Conservation (phyloP, 2,797 vertebrate species). For the Cynopterus sphinx region DNA sequence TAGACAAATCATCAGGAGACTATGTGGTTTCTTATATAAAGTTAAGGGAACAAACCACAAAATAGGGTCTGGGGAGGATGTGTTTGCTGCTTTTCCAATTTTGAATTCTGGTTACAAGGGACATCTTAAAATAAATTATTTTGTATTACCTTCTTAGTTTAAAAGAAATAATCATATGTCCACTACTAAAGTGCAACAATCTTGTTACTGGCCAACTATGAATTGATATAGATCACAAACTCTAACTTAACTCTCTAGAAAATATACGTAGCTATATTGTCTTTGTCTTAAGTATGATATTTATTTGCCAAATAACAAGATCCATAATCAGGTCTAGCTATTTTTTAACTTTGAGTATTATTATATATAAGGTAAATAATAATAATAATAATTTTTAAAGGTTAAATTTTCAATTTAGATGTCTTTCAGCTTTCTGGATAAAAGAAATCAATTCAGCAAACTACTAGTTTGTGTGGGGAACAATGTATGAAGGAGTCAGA, state of each 20-base stretch:
- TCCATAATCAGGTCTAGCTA: not conserved
- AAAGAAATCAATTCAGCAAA: conserved; percentile 53
- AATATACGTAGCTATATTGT: not conserved
- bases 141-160: not conserved
- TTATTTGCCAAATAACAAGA: not conserved
- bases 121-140: not conserved
- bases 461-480: not conserved
- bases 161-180: not conserved
- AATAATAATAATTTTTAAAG: conserved; percentile 28
- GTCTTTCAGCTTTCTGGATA: conserved; percentile 40
- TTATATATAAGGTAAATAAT: not conserved
- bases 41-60: not conserved
- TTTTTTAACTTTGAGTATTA: not conserved
- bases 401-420: not conserved
- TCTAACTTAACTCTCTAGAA: not conserved
- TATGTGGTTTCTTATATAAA: not conserved
- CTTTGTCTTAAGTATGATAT: not conserved
- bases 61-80: not conserved
- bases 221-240: not conserved
- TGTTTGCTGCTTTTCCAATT: not conserved
- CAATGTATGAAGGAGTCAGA: not conserved
- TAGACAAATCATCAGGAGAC: not conserved
- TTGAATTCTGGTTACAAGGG: not conserved
- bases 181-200: not conserved
- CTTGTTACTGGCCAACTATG: not conserved